These are phyloP conservation scores for Aspidiotus destructor DNA, from an alignment of 2,888 invertebrate species.

Conservation along the genomic window DNA sequence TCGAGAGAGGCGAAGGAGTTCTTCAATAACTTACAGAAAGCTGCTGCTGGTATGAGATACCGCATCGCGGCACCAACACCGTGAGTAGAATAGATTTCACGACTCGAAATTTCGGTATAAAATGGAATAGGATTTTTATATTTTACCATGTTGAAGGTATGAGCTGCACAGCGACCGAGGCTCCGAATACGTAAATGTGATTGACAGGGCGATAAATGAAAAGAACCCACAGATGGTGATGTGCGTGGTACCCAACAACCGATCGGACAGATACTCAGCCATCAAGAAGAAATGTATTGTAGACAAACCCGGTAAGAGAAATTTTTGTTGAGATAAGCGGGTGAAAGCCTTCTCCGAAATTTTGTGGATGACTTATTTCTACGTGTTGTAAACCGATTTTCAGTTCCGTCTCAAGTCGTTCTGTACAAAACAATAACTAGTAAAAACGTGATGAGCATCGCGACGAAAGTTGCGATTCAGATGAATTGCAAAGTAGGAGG, in stretches of 20 bases:
- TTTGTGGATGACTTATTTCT: too few relatives aligned
- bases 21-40: constrained; percentile 39
- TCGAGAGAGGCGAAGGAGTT: constrained; percentile 8
- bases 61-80: constrained; percentile 38
- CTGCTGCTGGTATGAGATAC: constrained; percentile 46
- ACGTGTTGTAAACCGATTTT: background rate
- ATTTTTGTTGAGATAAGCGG: background rate
- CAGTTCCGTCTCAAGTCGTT: constrained; percentile 43
- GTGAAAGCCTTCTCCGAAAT: too few relatives aligned
- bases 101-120: background rate
- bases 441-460: constrained; percentile 65
- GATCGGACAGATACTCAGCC: constrained; percentile 68
- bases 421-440: constrained; percentile 49
- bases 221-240: constrained; percentile 55
- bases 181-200: constrained; percentile 49
- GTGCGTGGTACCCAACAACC: constrained; percentile 56
- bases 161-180: constrained; percentile 48
- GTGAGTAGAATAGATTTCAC: constrained; percentile 33
- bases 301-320: constrained; percentile 51
- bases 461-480: constrained; percentile 86
- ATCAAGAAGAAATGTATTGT: constrained; percentile 79
- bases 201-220: constrained; percentile 51
- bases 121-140: background rate
- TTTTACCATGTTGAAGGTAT: constrained; percentile 41
- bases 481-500: constrained; percentile 89